These are phyloP conservation scores for Sthenelais limicola DNA, from an alignment of 2,888 invertebrate genomes.

Conservation along the genomic window DNA sequence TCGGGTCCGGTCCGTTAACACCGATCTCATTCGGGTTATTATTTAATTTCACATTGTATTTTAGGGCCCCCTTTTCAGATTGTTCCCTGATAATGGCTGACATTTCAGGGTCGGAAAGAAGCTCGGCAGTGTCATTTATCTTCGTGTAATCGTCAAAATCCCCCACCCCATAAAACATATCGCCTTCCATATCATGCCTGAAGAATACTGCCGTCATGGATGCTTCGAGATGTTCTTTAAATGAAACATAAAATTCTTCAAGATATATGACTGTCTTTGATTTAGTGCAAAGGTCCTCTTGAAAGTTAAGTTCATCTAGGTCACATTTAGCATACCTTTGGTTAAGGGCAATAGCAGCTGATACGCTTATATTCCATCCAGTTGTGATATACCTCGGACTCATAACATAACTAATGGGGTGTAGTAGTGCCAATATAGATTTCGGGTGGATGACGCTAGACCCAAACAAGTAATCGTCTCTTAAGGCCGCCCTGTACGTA, in stretches of 20 bases:
- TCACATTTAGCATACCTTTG: background rate
- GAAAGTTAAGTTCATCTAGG: slow-evolving; percentile 14
- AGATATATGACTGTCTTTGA: background rate
- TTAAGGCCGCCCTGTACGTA: background rate
- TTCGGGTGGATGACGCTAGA: background rate
- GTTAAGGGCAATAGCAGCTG: background rate
- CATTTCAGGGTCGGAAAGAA: no score
- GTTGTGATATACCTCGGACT: slow-evolving; percentile 10
- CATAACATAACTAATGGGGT: background rate
- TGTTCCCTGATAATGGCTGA: no score
- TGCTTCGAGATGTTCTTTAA: background rate
- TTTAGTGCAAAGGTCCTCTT: slow-evolving; percentile 8
- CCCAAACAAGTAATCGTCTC: background rate
- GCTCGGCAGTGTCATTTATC: no score
- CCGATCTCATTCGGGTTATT: no score
- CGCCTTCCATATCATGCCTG: slow-evolving; percentile 1
- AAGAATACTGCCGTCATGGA: background rate
- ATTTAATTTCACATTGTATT: no score
- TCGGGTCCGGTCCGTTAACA: no score
- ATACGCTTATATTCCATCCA: slow-evolving; percentile 7
- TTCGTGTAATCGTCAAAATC: background rate
- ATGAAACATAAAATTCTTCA: background rate
- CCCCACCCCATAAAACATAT: slow-evolving; percentile 14
- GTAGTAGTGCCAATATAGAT: background rate
- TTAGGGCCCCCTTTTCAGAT: no score